Evolutionary conservation across 2,797 vertebrate genomes (phyloP), one percentile per base, ranked within the genome.

Genomic region (Fistularia commersonii): DNA sequence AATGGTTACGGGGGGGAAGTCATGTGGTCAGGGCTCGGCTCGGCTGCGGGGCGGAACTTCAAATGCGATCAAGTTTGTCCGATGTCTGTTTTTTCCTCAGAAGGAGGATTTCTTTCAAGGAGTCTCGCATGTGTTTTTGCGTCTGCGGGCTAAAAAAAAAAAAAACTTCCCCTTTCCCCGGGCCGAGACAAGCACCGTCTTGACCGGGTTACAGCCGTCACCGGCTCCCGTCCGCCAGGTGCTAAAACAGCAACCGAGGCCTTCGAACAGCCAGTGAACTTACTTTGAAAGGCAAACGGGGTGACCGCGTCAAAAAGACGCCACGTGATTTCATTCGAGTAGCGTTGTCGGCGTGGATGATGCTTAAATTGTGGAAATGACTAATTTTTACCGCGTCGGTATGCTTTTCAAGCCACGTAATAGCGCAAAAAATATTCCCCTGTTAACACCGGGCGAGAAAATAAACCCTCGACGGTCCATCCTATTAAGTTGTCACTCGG

Each of bases 1-100:
- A 88, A 89, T 86, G 83, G 89, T 90, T 88, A 89, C 51, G 32
- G 34, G 31, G 12, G 12, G 23, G 34, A 33, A 8, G 32, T 12
- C 35, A 38, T 32, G 10, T 23, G 34, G 33, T 7, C 10, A n/a
- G n/a, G n/a, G n/a, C n/a, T n/a, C n/a, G n/a, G n/a, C n/a, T n/a
- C n/a, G 64, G 82, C 55, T 68, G 51, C 37, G 23, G 51, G 64
- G n/a, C n/a, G n/a, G n/a, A n/a, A n/a, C 63, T 61, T 62, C 56
- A 69, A 76, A 61, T 43, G 2, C 15, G 48, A 32, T 0, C 6
- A 51, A 32, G 4, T 55, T 53, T 63, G 43, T 48, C 13, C 47
- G 8, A n/a, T 57, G 12, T 54, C 10, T 45, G 11, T 35, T n/a
- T 38, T 41, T 9, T 39, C 37, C 10, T 39, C 10, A 11, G 37